Evolutionary conservation across 2,113 vertebrate genomes (phyloP).

Genomic region (Crotalus tigris): DNA sequence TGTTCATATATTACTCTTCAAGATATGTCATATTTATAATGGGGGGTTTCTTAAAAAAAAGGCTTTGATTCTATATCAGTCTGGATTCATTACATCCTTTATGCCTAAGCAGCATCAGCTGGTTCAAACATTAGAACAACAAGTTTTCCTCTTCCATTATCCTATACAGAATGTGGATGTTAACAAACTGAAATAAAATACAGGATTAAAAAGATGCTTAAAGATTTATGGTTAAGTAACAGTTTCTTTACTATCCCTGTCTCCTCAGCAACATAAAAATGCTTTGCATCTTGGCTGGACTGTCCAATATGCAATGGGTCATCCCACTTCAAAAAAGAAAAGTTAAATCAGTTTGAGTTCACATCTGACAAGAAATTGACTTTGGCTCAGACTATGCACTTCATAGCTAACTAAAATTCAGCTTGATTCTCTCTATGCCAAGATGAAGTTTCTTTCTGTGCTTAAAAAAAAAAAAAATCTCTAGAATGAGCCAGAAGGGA

Average conservation of each 20-base stretch:
- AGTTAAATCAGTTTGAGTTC: conserved; percentile 74
- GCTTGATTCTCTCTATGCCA: conserved; percentile 73
- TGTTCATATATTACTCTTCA: neutral
- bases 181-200: conserved; percentile 30
- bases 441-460: conserved; percentile 69
- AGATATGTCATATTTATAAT: neutral
- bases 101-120: neutral
- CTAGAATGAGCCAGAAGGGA: conserved; percentile 61
- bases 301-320: conserved; percentile 51
- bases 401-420: conserved; percentile 76
- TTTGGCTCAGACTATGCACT: conserved; percentile 69
- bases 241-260: neutral
- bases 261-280: conserved; percentile 41
- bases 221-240: conserved; percentile 38
- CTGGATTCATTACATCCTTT: neutral
- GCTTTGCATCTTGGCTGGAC: conserved; percentile 45
- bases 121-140: neutral
- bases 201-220: conserved; percentile 12
- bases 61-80: neutral
- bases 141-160: neutral
- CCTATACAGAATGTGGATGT: neutral
- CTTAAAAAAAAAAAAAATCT: conserved; percentile 63
- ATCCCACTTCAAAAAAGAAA: conserved; percentile 49
- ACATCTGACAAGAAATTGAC: conserved; percentile 77
- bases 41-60: neutral